phyloP scores from a whole-genome alignment of 2,888 invertebrate genomes.

The Ceratothoa steindachneri region DNA sequence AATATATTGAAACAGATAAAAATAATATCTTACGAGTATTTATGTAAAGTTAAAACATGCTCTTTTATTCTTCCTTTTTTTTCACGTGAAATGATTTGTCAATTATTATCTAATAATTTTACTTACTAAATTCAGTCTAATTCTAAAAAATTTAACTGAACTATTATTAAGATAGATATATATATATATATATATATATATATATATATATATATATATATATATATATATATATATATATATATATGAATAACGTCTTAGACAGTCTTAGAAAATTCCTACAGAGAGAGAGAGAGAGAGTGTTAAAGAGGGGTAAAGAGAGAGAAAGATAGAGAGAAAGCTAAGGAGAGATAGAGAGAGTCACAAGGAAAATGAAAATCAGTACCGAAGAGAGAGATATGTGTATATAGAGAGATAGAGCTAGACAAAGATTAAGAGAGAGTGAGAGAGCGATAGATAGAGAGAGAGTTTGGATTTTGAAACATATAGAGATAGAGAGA shows the following conservation, averaged over 20 bases:
- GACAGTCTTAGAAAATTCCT: background rate
- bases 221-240: background rate
- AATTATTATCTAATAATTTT: no score
- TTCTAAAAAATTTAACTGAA: no score
- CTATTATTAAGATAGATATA: no score
- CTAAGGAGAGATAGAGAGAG: background rate
- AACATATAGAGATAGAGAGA: background rate
- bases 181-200: no score
- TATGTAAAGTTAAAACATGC: background rate
- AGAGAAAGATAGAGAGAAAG: background rate
- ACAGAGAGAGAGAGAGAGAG: no score
- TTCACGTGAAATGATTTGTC: background rate
- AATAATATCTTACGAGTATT: no score
- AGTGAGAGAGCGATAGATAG: background rate
- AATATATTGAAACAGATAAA: no score
- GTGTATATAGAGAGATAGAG: background rate
- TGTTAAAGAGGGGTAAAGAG: background rate
- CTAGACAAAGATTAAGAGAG: background rate
- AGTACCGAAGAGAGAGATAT: no score
- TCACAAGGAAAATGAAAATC: no score
- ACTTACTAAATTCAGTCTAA: no score
- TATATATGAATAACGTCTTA: background rate
- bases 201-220: background rate
- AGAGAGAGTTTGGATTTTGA: no score
- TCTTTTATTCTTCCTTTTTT: background rate